Percentiles rank a stretch among this genome's conserved stretches.
Conservation (phyloP, 2,113 vertebrate species). For the Pagrus major region DNA sequence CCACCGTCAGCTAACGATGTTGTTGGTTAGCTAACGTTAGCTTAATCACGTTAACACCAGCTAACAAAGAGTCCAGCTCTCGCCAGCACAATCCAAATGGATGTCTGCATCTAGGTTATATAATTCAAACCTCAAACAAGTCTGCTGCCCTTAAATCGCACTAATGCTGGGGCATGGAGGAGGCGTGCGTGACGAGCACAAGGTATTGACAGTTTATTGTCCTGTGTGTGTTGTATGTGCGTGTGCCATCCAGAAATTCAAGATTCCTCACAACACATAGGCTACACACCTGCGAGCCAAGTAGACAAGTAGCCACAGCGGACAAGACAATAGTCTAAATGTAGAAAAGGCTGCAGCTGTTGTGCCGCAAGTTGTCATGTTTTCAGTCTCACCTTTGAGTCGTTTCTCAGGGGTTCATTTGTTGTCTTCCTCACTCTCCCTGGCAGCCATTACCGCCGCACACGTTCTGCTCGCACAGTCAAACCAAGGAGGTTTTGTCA, state of each 20-base stretch:
- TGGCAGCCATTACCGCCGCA: conserved; percentile 82
- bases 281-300: conserved; percentile 55
- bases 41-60: conserved; percentile 73
- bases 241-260: conserved; percentile 31
- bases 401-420: conserved; percentile 68
- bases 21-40: conserved; percentile 64
- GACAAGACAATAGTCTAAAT: conserved; percentile 31
- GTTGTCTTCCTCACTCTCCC: conserved; percentile 73
- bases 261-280: conserved; percentile 12
- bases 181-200: conserved; percentile 7
- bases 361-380: background rate
- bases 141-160: accelerated
- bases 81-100: background rate
- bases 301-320: background rate
- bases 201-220: conserved; percentile 69
- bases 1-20: conserved; percentile 51
- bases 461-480: conserved; percentile 64
- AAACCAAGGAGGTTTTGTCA: conserved; percentile 52
- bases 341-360: background rate
- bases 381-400: conserved; percentile 57
- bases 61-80: conserved; percentile 74
- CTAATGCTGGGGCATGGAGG: background rate
- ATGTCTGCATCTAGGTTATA: background rate
- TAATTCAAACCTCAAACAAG: background rate
- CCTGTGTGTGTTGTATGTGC: conserved; percentile 24